These are phyloP conservation scores for Drosophila lowei DNA, from an alignment of 1,140 invertebrate species.

Conservation along the genomic window DNA sequence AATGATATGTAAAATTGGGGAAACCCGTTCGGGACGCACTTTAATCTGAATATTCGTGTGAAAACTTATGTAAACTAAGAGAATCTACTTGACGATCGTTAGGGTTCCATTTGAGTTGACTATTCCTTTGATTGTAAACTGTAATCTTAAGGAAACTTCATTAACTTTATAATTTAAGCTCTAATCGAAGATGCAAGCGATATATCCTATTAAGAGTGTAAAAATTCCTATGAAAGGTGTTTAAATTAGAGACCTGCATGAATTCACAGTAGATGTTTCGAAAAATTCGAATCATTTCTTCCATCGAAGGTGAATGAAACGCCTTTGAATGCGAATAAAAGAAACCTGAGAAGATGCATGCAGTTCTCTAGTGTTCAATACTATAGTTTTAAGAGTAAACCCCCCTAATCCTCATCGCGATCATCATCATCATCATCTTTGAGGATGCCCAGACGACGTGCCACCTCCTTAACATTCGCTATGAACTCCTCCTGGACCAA, in stretches of 20 bases:
- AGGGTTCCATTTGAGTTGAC: too few species aligned
- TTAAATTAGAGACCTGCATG: too few species aligned
- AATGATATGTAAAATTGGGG: not conserved
- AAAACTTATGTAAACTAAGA: not conserved
- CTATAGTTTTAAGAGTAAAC: not conserved
- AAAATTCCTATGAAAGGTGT: too few species aligned
- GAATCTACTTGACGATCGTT: not conserved
- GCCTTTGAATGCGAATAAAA: not conserved
- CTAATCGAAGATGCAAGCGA: too few species aligned
- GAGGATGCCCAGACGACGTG: constrained; percentile 92
- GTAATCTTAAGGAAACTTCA: too few species aligned
- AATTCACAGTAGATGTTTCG: too few species aligned
- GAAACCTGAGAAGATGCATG: not conserved
- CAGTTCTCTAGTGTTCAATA: not conserved
- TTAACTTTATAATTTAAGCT: too few species aligned
- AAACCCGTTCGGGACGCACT: too few species aligned
- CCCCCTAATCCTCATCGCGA: constrained; percentile 66
- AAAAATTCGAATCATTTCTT: too few species aligned
- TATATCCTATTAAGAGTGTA: too few species aligned
- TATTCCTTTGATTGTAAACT: too few species aligned
- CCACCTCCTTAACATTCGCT: constrained; percentile 92
- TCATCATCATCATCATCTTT: constrained; percentile 88
- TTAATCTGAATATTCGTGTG: not conserved
- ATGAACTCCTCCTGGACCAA: constrained; percentile 96
- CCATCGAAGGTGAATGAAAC: not conserved